Evolutionary conservation across 2,113 vertebrate genomes (phyloP).

Genomic region (Platichthys flesus): DNA sequence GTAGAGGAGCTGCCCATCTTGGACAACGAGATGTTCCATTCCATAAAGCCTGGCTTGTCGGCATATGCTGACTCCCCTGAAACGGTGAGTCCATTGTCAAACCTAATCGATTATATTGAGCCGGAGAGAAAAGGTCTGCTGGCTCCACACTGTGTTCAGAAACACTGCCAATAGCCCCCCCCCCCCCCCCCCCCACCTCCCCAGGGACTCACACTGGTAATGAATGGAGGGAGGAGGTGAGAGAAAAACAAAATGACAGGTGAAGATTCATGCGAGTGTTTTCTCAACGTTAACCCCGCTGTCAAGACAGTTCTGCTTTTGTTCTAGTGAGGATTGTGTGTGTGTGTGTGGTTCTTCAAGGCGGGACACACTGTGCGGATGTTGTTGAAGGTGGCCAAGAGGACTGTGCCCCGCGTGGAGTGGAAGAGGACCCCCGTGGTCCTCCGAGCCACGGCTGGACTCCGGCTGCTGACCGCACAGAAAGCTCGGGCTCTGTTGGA

Average conservation of each 20-base stretch:
- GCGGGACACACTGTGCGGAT: constrained; percentile 86
- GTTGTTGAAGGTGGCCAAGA: constrained; percentile 88
- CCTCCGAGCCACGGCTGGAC: constrained; percentile 93
- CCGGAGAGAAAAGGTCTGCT: constrained; percentile 15
- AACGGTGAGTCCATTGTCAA: constrained; percentile 83
- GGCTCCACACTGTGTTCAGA: constrained; percentile 11
- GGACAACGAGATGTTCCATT: constrained; percentile 95
- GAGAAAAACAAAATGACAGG: too few relatives aligned
- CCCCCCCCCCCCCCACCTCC: not conserved
- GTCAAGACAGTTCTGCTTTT: not conserved
- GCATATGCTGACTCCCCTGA: constrained; percentile 91
- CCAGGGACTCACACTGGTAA: constrained; percentile 8
- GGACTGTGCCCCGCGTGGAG: constrained; percentile 86
- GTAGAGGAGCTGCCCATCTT: constrained; percentile 85
- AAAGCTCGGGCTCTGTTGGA: constrained; percentile 90
- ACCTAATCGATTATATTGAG: constrained; percentile 39
- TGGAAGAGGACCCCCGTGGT: constrained; percentile 92
- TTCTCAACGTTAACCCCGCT: not conserved
- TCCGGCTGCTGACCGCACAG: constrained; percentile 87
- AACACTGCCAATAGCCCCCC: constrained; percentile 5
- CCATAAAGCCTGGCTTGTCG: constrained; percentile 94
- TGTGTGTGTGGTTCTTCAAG: constrained; percentile 68
- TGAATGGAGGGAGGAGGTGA: constrained; percentile 8
- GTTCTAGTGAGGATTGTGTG: not conserved
- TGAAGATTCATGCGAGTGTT: too few relatives aligned